Base-by-base conservation (phyloP, 2,113 vertebrate species). In the Euleptes europaea region DNA sequence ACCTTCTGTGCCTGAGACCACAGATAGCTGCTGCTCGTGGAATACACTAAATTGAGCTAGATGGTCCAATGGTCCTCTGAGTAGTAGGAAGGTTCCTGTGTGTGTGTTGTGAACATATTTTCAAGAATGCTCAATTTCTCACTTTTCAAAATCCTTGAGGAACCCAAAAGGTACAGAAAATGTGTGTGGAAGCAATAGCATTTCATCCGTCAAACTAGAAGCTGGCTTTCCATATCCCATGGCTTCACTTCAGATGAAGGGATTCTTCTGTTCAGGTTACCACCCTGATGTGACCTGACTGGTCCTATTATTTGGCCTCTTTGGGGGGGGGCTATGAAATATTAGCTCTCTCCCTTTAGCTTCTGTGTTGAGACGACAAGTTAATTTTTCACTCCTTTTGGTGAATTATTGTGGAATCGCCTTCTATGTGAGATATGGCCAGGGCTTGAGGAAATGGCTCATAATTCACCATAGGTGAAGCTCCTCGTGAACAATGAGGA, bases 321-420 rank as follows among this genome's bases (percentile, higher is more conserved):
- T 89, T 85, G 31, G 66, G 80, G 31, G 66, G 80, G 80, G 26
- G 77, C 90, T 90, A 90, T 94, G 88, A 94, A 94, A 93, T 91
- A 95, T 93, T 94, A 93, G 84, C 71, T 87, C 90, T 87, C 94
- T 92, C 90, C 28, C 49, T 42, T 88, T 92, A 90, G 91, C 90
- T 91, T 94, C 91, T 92, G 88, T 91, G 87, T 93, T 90, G 93
- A 94, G 86, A 85, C 88, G 92, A 94, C 91, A 95, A 93, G 92
- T 93, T 93, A 94, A 94, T 95, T 94, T 94, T 95, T 95, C 92
- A 94, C 80, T 35, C 84, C 69, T 72, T 89, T 77, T 88, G 78
- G 90, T 92, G 91, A 93, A 93, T 94, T 93, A 93, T 89, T 84
- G 69, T 84, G 90, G 80, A 90, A 91, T 91, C 66, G 4, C 82